Percentiles rank a stretch among this genome's conserved stretches.
Conservation (phyloP, 1,140 invertebrate genomes). For the Hyphantria cunea region DNA sequence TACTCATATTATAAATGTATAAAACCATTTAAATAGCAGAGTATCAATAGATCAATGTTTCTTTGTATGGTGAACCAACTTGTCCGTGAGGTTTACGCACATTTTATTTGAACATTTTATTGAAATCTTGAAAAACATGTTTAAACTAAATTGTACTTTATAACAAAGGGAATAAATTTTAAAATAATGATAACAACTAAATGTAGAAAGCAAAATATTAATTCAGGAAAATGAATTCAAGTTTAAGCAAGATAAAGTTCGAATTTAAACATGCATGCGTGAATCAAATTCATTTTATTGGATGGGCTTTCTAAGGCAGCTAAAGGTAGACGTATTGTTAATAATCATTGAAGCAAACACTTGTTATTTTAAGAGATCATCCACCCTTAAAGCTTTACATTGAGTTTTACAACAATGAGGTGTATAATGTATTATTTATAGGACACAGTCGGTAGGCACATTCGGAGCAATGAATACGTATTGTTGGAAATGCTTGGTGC, state of each 20-base stretch:
- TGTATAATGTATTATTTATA: constrained; percentile 81
- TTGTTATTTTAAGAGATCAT: constrained; percentile 82
- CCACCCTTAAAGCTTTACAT: constrained; percentile 75
- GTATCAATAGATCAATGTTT: constrained; percentile 77
- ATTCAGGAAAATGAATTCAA: too few relatives aligned
- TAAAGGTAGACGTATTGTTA: constrained; percentile 77
- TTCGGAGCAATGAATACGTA: constrained; percentile 53
- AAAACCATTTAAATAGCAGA: constrained; percentile 78
- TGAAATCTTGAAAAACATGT: constrained; percentile 22
- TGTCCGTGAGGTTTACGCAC: constrained; percentile 78
- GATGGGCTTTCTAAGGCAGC: constrained; percentile 72
- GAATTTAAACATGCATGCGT: constrained; percentile 13
- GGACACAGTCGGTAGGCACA: constrained; percentile 75
- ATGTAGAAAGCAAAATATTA: too few relatives aligned
- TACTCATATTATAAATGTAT: constrained; percentile 80
- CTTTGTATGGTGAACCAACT: constrained; percentile 80
- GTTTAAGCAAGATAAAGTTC: background rate
- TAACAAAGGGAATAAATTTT: constrained; percentile 7
- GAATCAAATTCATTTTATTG: constrained; percentile 17
- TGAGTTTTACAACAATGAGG: constrained; percentile 66
- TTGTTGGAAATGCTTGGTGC: constrained; percentile 44
- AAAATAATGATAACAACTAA: constrained; percentile 22
- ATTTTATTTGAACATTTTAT: constrained; percentile 60
- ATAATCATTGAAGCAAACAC: constrained; percentile 81
- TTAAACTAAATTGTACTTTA: constrained; percentile 19